phyloP scores from a whole-genome alignment of 1,140 invertebrate genomes.

The Sarcophaga bullata region DNA sequence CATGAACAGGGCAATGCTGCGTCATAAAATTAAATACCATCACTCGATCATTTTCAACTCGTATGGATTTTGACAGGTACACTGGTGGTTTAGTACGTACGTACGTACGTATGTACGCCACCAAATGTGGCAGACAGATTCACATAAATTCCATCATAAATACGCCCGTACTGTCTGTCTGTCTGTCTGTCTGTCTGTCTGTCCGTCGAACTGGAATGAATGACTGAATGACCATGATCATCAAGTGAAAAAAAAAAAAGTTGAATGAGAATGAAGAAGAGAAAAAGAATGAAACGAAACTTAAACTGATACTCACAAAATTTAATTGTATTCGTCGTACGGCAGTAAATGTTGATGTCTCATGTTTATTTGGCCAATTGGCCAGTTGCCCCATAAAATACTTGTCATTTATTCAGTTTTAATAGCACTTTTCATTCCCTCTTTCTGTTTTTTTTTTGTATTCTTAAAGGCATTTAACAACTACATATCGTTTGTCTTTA shows the following conservation, averaged over 20 bases:
- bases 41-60: constrained; percentile 34
- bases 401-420: constrained; percentile 6
- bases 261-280: background rate
- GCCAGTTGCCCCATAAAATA: background rate
- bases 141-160: background rate
- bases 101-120: background rate
- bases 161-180: background rate
- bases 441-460: background rate
- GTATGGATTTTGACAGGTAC: constrained; percentile 39
- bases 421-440: constrained; percentile 32
- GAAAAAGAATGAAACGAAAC: background rate
- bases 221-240: background rate
- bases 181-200: no score
- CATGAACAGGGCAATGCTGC: constrained; percentile 32
- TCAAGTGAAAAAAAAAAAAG: background rate
- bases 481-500: constrained; percentile 25
- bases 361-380: constrained; percentile 6
- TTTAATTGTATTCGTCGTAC: background rate
- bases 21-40: constrained; percentile 41
- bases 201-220: no score
- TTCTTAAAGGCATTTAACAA: constrained; percentile 3
- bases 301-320: background rate
- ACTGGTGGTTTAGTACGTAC: background rate
- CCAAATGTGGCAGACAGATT: background rate
- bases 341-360: background rate